Base-by-base conservation (phyloP, 2,113 vertebrate genomes). In the Phoenicopterus ruber region DNA sequence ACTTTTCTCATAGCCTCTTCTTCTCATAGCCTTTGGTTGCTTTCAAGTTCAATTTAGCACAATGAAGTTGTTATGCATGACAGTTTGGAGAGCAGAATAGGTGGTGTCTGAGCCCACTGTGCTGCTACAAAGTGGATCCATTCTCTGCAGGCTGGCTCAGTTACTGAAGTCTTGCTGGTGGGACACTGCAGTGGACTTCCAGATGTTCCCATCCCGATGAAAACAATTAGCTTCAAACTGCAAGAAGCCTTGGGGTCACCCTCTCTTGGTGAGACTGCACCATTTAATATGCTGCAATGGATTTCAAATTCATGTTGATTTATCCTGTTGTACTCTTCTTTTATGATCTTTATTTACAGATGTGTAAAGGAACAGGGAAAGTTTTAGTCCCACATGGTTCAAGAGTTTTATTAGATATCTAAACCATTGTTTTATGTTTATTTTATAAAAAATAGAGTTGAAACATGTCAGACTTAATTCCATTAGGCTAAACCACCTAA, bases 61-160 rank as follows among this genome's bases (percentile, higher is more conserved):
- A 99, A 99, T 99, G 98, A 99, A 99, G 99, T 98, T 99, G 99
- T 99, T 99, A 99, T 99, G 98, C 98, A 99, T 99, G 98, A 99
- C 99, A 99, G 99, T 99, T 99, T 99, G 98, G 98, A 98, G 97
- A 98, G 98, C 98, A 99, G 98, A 99, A 99, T 99, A 98, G 98
- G 98, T 99, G 98, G 98, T 98, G 99, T 98, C 98, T 98, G 97
- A 98, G 98, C 98, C 99, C 96, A 98, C 99, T 99, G 99, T 98
- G 99, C 98, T 97, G 98, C 98, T 98, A 98, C 98, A 98, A 98
- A 99, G 98, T 98, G 98, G 98, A 96, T 94, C 97, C 98, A 98
- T 99, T 99, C 98, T 98, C 98, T 97, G 97, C 97, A 97, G 94
- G 97, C 98, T 93, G 72, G 98, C 98, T 99, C 99, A 99, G 98